Base-by-base conservation (phyloP, 2,113 vertebrate species). In the Anolis sagrei region DNA sequence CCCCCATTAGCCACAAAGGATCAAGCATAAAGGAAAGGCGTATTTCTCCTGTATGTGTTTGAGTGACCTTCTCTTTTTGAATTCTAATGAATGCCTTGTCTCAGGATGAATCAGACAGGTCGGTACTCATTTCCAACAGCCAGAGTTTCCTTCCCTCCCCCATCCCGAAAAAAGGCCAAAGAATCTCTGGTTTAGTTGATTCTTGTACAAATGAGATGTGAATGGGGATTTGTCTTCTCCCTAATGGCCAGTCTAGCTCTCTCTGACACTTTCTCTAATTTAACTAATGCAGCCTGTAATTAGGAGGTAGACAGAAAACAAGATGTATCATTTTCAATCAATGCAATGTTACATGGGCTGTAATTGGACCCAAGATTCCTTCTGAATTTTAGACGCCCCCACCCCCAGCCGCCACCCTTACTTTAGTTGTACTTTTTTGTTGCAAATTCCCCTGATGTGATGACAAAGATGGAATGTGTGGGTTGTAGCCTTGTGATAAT, bases 281-380 rank as follows among this genome's bases (percentile, higher is more conserved):
- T 88, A 58, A 88, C 86, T 83, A 88, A 88, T 84, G 86, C 86
- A 79, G 76, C 86, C 82, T 58, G 82, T 88, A 84, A 88, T 75
- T 73, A 80, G 86, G 76, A 79, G 69, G 25, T n/a, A 84, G 81
- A 80, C 76, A 80, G 69, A 84, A 83, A 88, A 84, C 86, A 88
- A 88, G 86, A 84, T 84, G 86, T 68, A 88, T 88, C 86, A 83
- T 79, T 84, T 75, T 75, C 69, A 88, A 79, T 88, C 86, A 75
- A 88, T 88, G 32, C 32, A 32, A 49, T 32, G 81, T 54, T 75
- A 75, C 44, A 44, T 62, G 34, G 44, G 69, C 44, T 75, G 70
- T 84, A 83, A 87, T 79, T 83, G 81, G 76, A 58, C 76, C 66
- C 81, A 73, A 36, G 75, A 54, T 66, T 72, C 76, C 32, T 83